Percentiles rank a stretch among this genome's conserved stretches.
Conservation (phyloP, 2,888 invertebrate genomes). For the Drosophila glabriapex region DNA sequence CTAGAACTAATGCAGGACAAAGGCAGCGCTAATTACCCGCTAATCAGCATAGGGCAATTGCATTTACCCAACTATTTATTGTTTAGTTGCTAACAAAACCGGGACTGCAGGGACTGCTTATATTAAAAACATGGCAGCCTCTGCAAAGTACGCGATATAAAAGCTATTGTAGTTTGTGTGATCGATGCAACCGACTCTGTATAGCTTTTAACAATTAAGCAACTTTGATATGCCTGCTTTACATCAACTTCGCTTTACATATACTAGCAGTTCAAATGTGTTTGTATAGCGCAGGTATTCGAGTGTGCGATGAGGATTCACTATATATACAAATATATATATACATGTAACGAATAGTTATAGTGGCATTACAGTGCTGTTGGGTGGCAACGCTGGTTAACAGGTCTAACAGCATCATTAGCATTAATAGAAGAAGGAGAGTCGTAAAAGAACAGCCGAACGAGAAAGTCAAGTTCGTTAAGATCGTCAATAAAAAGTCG, state of each 20-base stretch:
- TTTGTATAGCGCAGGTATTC: slow-evolving; percentile 39
- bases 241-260: background rate
- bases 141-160: background rate
- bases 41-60: background rate
- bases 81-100: background rate
- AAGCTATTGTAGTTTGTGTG: background rate
- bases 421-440: too few species aligned
- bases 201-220: background rate
- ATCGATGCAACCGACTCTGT: background rate
- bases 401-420: too few species aligned
- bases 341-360: too few species aligned
- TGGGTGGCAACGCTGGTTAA: too few species aligned
- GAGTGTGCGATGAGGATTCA: slow-evolving; percentile 55
- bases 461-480: too few species aligned
- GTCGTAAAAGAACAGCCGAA: too few species aligned
- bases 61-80: background rate
- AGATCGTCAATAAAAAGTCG: too few species aligned
- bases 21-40: background rate
- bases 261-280: background rate
- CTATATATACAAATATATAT: slow-evolving; percentile 10
- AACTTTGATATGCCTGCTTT: background rate
- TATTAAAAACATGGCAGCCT: background rate
- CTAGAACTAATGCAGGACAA: background rate
- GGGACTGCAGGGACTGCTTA: background rate
- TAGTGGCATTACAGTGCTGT: too few species aligned